Conservation (phyloP, 2,113 vertebrate species). For the Morphnarchus princeps region DNA sequence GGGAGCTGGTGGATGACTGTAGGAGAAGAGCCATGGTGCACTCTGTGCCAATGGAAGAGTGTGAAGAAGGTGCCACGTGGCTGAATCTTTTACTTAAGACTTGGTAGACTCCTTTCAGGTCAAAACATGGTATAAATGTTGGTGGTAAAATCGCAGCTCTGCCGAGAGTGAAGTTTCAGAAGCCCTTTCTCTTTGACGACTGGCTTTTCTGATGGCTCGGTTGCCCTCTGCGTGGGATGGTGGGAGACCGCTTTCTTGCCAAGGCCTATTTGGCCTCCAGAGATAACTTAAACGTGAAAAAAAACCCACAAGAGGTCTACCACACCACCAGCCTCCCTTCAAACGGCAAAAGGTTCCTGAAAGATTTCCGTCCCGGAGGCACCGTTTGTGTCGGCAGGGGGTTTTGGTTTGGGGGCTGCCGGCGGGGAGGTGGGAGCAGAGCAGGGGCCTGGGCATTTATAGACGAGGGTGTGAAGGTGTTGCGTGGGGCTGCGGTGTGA, state of each 20-base stretch:
- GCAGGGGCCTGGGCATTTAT: background rate
- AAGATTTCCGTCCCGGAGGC: background rate
- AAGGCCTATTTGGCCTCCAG: background rate
- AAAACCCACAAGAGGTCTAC: background rate
- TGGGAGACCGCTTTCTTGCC: background rate
- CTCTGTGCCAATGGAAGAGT: fast-evolving
- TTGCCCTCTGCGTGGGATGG: background rate
- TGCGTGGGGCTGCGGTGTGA: fast-evolving
- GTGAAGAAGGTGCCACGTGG: background rate
- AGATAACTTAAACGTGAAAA: background rate
- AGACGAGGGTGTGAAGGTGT: too few species aligned
- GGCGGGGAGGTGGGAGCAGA: background rate
- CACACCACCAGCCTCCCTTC: background rate
- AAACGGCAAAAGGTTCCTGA: background rate
- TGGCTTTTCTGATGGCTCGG: background rate
- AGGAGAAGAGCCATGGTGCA: background rate
- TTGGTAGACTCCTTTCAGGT: background rate
- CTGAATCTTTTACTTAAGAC: background rate
- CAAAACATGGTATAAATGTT: background rate
- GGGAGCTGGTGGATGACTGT: background rate
- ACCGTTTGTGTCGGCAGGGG: fast-evolving
- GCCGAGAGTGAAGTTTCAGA: background rate
- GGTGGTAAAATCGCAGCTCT: background rate
- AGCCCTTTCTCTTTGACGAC: background rate
- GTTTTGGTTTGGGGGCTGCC: background rate